phyloP scores from a whole-genome alignment of 2,888 invertebrate genomes.

The Leptinotarsa peninsularis region DNA sequence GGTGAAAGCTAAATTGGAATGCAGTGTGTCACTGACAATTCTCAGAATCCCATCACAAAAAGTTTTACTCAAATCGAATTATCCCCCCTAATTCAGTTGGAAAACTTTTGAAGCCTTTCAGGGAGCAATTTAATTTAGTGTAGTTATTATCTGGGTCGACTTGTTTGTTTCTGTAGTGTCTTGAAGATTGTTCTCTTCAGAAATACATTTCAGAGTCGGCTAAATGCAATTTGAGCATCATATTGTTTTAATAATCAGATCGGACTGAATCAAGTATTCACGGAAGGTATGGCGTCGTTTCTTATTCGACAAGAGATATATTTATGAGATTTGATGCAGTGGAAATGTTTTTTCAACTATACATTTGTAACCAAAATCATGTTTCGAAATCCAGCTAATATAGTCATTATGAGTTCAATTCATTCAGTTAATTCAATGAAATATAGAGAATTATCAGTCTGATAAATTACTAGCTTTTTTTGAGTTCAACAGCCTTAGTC shows the following conservation, averaged over 20 bases:
- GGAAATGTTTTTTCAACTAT: too few relatives aligned
- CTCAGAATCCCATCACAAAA: constrained; percentile 1
- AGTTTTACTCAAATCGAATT: constrained; percentile 4
- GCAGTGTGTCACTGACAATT: neutral
- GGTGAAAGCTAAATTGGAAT: too few relatives aligned
- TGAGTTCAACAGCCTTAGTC: too few relatives aligned
- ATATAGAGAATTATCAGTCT: too few relatives aligned
- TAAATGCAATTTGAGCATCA: neutral
- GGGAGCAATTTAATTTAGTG: neutral
- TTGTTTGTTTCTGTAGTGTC: neutral
- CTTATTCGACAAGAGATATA: too few relatives aligned
- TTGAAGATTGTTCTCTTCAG: neutral
- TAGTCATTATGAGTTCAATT: too few relatives aligned
- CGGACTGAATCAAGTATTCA: neutral
- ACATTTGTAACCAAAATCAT: too few relatives aligned
- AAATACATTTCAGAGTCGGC: neutral
- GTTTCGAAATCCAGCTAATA: too few relatives aligned
- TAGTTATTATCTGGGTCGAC: neutral
- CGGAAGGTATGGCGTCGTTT: neutral
- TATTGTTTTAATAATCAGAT: neutral
- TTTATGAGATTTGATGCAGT: too few relatives aligned
- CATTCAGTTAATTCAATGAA: too few relatives aligned
- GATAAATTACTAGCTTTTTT: too few relatives aligned
- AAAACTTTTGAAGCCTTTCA: neutral
- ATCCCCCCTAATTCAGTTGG: neutral